These are phyloP conservation scores for Catalaphyllia jardinei DNA, from an alignment of 64 coral and sea anemone genomes.

Conservation along the genomic window DNA sequence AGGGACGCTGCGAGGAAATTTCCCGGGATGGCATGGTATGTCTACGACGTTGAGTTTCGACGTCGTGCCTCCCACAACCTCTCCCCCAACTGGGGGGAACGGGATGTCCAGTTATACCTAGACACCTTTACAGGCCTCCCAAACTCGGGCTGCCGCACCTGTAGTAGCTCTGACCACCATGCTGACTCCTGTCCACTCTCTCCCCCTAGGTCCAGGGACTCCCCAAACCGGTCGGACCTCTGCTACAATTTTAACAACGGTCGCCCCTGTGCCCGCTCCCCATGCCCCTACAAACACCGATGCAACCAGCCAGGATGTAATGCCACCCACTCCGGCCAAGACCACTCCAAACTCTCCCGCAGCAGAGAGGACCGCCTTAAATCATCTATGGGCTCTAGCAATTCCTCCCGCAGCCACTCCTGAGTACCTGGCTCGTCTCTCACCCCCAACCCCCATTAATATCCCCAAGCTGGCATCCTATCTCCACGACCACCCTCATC, in stretches of 20 bases:
- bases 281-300: background rate
- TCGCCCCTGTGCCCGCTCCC: background rate
- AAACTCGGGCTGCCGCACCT: too few relatives aligned
- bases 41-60: too few relatives aligned
- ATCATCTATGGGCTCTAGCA: background rate
- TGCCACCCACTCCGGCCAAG: background rate
- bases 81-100: too few relatives aligned
- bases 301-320: conserved; percentile 1
- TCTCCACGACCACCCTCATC: background rate
- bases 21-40: too few relatives aligned
- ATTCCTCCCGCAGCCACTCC: background rate
- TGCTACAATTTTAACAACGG: background rate
- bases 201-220: background rate
- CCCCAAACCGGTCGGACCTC: background rate
- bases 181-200: background rate
- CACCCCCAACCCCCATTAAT: background rate
- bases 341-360: background rate
- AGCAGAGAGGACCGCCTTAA: background rate
- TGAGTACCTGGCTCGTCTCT: background rate
- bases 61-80: too few relatives aligned
- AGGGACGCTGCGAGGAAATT: too few relatives aligned
- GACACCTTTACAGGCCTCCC: too few relatives aligned
- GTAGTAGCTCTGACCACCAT: background rate
- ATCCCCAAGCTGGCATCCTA: background rate
- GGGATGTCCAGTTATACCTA: too few relatives aligned